Evolutionary conservation across 2,888 invertebrate species (phyloP).

Genomic region (Cantharis flavilabris): DNA sequence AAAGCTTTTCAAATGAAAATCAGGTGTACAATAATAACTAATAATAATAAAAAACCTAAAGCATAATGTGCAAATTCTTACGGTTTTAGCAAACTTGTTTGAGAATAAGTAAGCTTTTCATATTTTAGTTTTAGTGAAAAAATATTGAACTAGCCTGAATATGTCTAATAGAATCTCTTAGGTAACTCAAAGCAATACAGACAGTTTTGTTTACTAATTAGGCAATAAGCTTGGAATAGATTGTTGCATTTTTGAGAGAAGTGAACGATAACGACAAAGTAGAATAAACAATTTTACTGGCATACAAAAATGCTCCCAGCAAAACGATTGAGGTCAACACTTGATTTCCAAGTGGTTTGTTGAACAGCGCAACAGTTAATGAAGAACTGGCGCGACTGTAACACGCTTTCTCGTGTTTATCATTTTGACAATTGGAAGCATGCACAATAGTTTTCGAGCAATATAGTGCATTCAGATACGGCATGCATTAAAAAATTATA

Average conservation of each 20-base stretch:
- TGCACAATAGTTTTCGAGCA: slow-evolving; percentile 8
- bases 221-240: background rate
- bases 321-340: slow-evolving; percentile 39
- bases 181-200: background rate
- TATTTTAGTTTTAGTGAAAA: background rate
- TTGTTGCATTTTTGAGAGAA: background rate
- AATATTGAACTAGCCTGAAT: too few relatives aligned
- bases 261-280: background rate
- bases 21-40: too few relatives aligned
- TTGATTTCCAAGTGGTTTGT: slow-evolving; percentile 26
- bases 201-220: background rate
- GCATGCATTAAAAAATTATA: background rate
- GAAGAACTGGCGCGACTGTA: slow-evolving; percentile 25
- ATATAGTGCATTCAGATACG: background rate
- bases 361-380: slow-evolving; percentile 30
- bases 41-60: background rate
- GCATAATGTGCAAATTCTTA: background rate
- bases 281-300: slow-evolving; percentile 3
- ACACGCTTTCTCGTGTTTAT: slow-evolving; percentile 25
- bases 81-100: background rate
- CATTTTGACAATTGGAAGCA: slow-evolving; percentile 18
- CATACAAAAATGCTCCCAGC: slow-evolving; percentile 26
- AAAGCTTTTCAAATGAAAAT: too few relatives aligned
- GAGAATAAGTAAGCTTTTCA: background rate
- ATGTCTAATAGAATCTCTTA: background rate